Conservation (phyloP, 37 sponge, comb jelly and placozoan species). For the Halichondria panicea region DNA sequence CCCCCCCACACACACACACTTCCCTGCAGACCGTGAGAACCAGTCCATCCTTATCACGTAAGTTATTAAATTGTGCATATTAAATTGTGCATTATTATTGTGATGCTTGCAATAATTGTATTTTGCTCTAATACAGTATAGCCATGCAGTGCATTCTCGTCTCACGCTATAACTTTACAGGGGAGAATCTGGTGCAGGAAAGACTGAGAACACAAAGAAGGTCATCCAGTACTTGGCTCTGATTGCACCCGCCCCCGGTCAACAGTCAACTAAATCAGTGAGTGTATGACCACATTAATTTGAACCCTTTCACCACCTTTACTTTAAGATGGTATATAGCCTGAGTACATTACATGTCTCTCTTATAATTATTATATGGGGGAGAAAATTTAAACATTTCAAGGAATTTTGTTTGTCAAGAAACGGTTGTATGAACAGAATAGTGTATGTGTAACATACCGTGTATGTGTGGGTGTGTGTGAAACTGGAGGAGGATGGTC, state of each 20-base stretch:
- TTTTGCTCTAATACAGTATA: background rate
- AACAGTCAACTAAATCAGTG: too few relatives aligned
- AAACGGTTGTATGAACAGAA: too few relatives aligned
- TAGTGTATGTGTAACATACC: too few relatives aligned
- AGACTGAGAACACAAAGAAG: constrained; percentile 99
- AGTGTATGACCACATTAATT: too few relatives aligned
- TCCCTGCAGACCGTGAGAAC: constrained; percentile 87
- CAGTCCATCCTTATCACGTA: constrained; percentile 99
- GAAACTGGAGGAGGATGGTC: background rate
- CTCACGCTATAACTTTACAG: constrained; percentile 22
- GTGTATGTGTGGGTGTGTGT: constrained; percentile 1
- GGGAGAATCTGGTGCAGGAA: constrained; percentile 99
- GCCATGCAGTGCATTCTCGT: background rate
- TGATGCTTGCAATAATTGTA: background rate
- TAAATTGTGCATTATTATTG: background rate
- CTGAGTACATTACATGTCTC: too few relatives aligned
- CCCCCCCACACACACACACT: too few relatives aligned
- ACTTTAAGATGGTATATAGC: too few relatives aligned
- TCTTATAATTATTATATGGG: too few relatives aligned
- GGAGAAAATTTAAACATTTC: too few relatives aligned
- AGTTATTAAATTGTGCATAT: too few relatives aligned
- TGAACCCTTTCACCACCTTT: too few relatives aligned
- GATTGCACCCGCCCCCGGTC: constrained; percentile 68
- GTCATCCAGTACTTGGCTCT: constrained; percentile 99
- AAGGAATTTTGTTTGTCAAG: too few relatives aligned